Base-by-base conservation (phyloP, 2,113 vertebrate species). In the Hemicordylus capensis region DNA sequence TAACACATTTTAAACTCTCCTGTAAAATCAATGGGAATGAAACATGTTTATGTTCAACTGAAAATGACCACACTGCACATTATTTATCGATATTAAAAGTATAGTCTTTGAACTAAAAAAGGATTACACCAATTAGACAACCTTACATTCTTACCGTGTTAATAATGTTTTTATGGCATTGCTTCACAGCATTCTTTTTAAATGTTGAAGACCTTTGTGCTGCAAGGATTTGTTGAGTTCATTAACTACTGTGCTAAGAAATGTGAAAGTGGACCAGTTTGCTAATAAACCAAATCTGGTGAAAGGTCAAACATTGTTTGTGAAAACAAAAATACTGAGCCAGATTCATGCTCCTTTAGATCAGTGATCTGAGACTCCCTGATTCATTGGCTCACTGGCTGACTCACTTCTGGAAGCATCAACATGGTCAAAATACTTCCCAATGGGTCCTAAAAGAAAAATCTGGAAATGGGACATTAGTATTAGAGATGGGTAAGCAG, bases 141-240 rank as follows among this genome's bases (percentile, higher is more conserved):
- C 42, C 26, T 48, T 70, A 83, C 74, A 85, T 83, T 61, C 87
- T 10, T n/a, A 63, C 28, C 14, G 42, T 26, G 15, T 14, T 28
- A 90, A 64, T 34, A 90, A 63, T 51, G 84, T 4, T 85, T 92
- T 80, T 19, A 77, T 34, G 72, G 84, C 87, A 88, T 24, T 74
- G 8, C 59, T 66, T 2, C 7, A 84, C 76, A 3, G 73, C 54
- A 87, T 85, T 70, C 77, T 0, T 1, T 82, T 87, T 76, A 1
- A 1, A 61, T 72, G 17, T 42, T 86, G 58, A 61, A 54, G 81
- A 85, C 80, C 2, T 4, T 66, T 56, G 17, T 81, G 12, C 48
- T 85, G 3, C 79, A 63, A 67, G 58, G 24, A 81, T 34, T 81
- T 75, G 61, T 15, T 82, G 80, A 14, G 39, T 48, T 31, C 15